Percentiles rank a stretch among this genome's conserved stretches.
phyloP scores from a whole-genome alignment of 1,140 invertebrate genomes.

The Aphaenogaster ashmeadi region DNA sequence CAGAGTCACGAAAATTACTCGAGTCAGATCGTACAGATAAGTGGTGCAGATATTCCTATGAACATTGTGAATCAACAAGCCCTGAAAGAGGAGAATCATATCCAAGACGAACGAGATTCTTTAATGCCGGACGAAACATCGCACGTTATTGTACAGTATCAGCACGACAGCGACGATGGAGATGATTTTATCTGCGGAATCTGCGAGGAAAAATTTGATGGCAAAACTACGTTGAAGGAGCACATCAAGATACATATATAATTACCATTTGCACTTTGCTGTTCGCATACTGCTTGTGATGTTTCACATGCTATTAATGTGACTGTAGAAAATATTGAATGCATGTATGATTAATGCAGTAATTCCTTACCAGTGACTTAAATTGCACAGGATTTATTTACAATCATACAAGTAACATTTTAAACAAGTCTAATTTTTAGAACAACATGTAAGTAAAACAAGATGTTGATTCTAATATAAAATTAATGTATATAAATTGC shows the following conservation, averaged over 20 bases:
- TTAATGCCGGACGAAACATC: conserved; percentile 63
- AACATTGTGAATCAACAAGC: conserved; percentile 68
- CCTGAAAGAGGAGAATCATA: conserved; percentile 51
- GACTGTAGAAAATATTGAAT: conserved; percentile 44
- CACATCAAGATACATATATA: conserved; percentile 86
- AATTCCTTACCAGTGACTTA: conserved; percentile 16
- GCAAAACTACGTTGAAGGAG: conserved; percentile 83
- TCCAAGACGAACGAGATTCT: conserved; percentile 66
- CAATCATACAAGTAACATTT: conserved; percentile 4
- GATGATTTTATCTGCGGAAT: conserved; percentile 82
- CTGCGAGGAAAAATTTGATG: conserved; percentile 83
- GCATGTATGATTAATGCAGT: background rate
- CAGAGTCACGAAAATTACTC: conserved; percentile 80
- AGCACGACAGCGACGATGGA: conserved; percentile 73
- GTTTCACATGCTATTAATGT: conserved; percentile 61
- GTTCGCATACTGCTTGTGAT: conserved; percentile 70
- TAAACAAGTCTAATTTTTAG: background rate
- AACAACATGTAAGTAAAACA: background rate
- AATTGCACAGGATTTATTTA: conserved; percentile 3
- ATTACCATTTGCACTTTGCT: conserved; percentile 66
- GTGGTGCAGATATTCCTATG: conserved; percentile 66
- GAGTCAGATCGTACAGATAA: conserved; percentile 79
- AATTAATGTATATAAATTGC: conserved; percentile 18
- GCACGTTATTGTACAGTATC: conserved; percentile 75
- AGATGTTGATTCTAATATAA: background rate